phyloP scores from a whole-genome alignment of 1,140 invertebrate species.

The Microplitis mediator region DNA sequence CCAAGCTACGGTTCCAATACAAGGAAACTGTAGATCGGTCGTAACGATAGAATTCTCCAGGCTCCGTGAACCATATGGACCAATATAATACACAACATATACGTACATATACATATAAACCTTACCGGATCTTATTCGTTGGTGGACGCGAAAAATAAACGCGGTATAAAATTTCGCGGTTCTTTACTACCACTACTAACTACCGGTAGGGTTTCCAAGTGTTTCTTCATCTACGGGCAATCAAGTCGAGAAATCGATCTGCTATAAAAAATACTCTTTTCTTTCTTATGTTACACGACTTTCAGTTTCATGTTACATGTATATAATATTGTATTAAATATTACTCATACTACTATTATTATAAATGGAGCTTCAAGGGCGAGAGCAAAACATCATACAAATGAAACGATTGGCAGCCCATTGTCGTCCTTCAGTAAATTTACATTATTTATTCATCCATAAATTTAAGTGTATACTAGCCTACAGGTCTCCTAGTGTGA shows the following conservation, averaged over 20 bases:
- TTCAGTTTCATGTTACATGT: background rate
- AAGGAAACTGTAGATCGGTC: conserved; percentile 23
- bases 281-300: conserved; percentile 3
- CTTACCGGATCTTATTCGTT: background rate
- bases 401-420: background rate
- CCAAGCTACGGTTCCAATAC: conserved; percentile 1
- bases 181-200: background rate
- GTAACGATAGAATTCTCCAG: conserved; percentile 9
- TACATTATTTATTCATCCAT: conserved; percentile 12
- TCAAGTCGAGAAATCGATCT: conserved; percentile 12
- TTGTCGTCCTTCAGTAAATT: background rate
- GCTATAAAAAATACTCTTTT: background rate
- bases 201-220: background rate
- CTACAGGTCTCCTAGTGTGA: conserved; percentile 12
- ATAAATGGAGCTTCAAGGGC: background rate
- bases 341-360: too few relatives aligned
- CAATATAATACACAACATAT: background rate
- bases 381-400: background rate
- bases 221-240: background rate
- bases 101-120: background rate
- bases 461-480: background rate
- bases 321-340: background rate
- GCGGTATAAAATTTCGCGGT: conserved; percentile 1
- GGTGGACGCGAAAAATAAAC: background rate
- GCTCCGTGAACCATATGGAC: conserved; percentile 16